These are phyloP conservation scores for Drosophila tropicalis DNA, from an alignment of 1,140 invertebrate genomes.

Conservation along the genomic window DNA sequence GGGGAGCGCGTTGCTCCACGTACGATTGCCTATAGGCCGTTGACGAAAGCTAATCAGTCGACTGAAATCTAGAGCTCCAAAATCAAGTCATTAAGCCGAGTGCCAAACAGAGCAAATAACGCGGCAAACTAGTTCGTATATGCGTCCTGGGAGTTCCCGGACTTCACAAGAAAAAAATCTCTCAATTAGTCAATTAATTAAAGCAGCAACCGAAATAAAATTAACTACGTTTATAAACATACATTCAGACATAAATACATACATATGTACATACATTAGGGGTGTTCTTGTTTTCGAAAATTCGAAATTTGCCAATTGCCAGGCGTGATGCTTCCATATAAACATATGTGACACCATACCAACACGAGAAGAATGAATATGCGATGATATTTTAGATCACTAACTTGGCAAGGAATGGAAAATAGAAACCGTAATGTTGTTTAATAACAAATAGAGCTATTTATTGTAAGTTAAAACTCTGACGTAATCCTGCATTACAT, in stretches of 20 bases:
- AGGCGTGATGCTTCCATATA: too few species aligned
- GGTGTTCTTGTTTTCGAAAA: too few species aligned
- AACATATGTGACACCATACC: too few species aligned
- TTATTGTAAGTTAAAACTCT: too few species aligned
- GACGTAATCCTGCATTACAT: too few species aligned
- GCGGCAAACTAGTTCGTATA: constrained; percentile 56
- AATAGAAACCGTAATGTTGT: too few species aligned
- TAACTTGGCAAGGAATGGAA: too few species aligned
- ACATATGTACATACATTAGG: constrained; percentile 22
- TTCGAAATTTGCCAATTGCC: too few species aligned
- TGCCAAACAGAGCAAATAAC: constrained; percentile 80
- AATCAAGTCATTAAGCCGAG: constrained; percentile 80
- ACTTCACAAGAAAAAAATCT: constrained; percentile 69
- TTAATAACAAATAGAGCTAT: too few species aligned
- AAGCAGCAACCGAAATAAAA: constrained; percentile 74
- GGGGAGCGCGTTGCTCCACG: constrained; percentile 63
- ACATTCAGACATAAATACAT: constrained; percentile 46
- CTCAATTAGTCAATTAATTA: constrained; percentile 83
- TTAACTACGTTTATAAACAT: constrained; percentile 47
- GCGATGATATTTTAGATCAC: too few species aligned
- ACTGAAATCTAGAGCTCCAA: constrained; percentile 51
- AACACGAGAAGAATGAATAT: too few species aligned
- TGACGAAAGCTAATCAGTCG: constrained; percentile 62
- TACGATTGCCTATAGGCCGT: constrained; percentile 37
- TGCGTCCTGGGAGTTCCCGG: constrained; percentile 71